Percentiles rank a stretch among this genome's conserved stretches.
Conservation (phyloP, 2,113 vertebrate genomes). For the Syngnathus typhle region DNA sequence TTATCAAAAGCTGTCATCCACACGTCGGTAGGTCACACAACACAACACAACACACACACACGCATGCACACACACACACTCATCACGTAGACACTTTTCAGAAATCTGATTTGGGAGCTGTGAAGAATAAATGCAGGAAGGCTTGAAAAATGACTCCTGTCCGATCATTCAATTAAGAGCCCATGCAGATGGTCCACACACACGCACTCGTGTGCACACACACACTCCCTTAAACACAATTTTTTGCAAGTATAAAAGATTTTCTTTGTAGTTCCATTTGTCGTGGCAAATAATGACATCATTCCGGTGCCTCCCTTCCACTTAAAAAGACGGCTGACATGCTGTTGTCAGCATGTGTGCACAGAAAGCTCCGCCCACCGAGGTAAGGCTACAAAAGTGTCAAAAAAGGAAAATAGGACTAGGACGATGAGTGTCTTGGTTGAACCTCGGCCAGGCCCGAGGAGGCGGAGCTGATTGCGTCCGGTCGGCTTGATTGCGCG, state of each 20-base stretch:
- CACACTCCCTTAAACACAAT: constrained; percentile 21
- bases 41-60: constrained; percentile 30
- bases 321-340: no score
- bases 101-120: constrained; percentile 62
- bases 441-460: neutral
- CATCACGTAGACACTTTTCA: constrained; percentile 23
- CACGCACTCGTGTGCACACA: constrained; percentile 30
- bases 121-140: constrained; percentile 58
- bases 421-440: neutral
- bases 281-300: no score
- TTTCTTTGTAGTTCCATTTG: no score
- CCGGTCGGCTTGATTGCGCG: constrained; percentile 25
- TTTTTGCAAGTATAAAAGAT: no score
- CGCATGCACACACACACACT: constrained; percentile 14
- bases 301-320: no score
- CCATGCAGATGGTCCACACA: constrained; percentile 46
- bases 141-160: constrained; percentile 58
- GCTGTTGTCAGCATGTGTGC: no score
- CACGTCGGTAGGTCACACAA: constrained; percentile 10
- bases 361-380: no score
- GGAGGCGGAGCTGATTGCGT: neutral
- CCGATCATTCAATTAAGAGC: constrained; percentile 59
- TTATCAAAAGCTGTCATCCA: constrained; percentile 50
- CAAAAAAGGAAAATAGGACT: neutral
- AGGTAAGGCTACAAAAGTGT: neutral